Evolutionary conservation across 2,113 vertebrate genomes (phyloP).

Genomic region (Hipposideros armiger): DNA sequence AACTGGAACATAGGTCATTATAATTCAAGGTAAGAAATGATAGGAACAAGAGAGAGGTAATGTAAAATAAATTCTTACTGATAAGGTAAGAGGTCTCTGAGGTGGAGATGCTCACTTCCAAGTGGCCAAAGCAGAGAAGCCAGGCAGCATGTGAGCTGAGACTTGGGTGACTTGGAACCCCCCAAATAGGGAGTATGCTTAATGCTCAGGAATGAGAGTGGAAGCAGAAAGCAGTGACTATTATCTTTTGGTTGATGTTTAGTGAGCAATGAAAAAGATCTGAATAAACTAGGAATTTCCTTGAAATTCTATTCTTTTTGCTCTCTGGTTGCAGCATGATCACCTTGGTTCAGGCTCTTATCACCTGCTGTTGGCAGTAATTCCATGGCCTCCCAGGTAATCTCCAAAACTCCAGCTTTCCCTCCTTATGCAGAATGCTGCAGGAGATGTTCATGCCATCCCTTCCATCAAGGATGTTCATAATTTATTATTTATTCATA

Average conservation of each 20-base stretch:
- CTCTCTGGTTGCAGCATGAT: not conserved
- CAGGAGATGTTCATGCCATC: fast-evolving
- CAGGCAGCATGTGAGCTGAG: not conserved
- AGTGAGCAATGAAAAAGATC: not conserved
- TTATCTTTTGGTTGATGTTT: not conserved
- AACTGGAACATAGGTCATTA: not conserved
- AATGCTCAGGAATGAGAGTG: not conserved
- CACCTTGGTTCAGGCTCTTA: not conserved
- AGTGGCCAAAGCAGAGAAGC: not conserved
- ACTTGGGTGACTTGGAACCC: not conserved
- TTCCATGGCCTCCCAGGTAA: fast-evolving
- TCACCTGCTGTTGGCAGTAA: not conserved
- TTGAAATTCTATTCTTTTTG: not conserved
- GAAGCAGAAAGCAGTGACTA: no score
- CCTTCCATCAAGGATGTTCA: not conserved
- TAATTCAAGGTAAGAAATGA: not conserved
- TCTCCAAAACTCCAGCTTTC: not conserved
- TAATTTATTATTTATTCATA: not conserved
- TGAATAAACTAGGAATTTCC: not conserved
- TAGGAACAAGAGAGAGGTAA: not conserved
- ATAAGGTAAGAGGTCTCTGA: fast-evolving
- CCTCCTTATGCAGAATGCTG: fast-evolving
- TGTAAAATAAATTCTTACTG: not conserved
- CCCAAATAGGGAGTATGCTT: fast-evolving
- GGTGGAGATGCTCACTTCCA: not conserved